Base-by-base conservation (phyloP, 2,888 invertebrate genomes). In the Steinernema scapterisci region DNA sequence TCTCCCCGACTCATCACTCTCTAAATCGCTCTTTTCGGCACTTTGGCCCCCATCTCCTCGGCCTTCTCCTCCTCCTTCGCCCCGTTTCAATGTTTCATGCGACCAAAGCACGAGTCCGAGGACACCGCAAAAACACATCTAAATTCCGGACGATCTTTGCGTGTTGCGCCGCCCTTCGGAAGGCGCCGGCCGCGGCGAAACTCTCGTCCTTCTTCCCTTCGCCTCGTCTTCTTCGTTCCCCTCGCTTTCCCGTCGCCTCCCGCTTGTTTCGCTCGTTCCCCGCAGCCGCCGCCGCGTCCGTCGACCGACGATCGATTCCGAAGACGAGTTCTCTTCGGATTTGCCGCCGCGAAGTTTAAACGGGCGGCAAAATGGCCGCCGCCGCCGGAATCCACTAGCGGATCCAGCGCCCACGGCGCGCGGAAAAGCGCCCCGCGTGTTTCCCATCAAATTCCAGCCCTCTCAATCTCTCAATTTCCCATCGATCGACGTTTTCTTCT, bases 101-200 rank as follows among this genome's bases (percentile, higher is more conserved):
- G 38, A 63, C n/a, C 63, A 27, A 63, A 63, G 31, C 38, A 38
- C 38, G 38, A 38, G 38, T 38, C 48, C 5, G 48, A 48, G 48
- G 38, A 38, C 27, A 63, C 6, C 63, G 63, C 31, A 63, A 38
- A 52, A 63, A 63, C 38, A 19, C 31, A 19, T 63, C 1, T 38
- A 63, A 63, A 63, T 31, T 63, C 63, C 63, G 31, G 63, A 63
- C 63, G 63, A 63, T 63, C 63, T 63, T 52, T 52, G 31, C 63
- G 63, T 63, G 63, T 63, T 63, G 31, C 52, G 52, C 63, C 63
- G 25, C 25, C 63, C 63, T 63, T 27, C 63, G n/a, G 63, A 63
- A 63, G 31, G 38, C 63, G 16, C 27, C 63, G 63, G 16, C 63
- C 27, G 25, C 63, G 63, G 16, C 63, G 27, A 27, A 63, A 63